Base-by-base conservation (phyloP, 2,113 vertebrate species). In the Xiphophorus couchianus region DNA sequence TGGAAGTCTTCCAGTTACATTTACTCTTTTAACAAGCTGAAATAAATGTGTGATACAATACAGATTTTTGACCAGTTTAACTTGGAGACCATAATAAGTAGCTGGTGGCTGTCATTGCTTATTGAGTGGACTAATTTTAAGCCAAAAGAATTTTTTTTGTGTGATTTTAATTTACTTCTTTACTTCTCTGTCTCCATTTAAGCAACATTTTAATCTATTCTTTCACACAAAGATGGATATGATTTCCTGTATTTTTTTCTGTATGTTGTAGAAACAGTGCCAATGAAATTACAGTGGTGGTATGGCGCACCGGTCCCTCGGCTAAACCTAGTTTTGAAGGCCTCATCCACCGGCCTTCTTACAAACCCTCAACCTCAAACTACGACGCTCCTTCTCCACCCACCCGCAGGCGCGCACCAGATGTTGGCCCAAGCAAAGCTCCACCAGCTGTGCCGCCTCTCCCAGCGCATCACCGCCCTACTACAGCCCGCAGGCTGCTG, bases 231-330 rank as follows among this genome's bases (percentile, higher is more conserved):
- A 51, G 19, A 30, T 54, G 13, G 15, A 30, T 33, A 12, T 1
- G 6, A 29, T 39, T 48, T 63, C n/a, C 31, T 42, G 3, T 71
- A 0, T 66, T 1, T 5, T 37, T 75, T 27, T 80, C 14, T 78
- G 28, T 63, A 44, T 60, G 37, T 74, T 78, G 0, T 78, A 99
- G 97, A 92, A 98, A 95, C 91, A 97, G 96, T 9, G 92, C 92
- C 30, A 92, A 90, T 3, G 96, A 98, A 89, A 98, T 98, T 93
- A 95, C 94, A 4, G 92, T 99, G 6, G 95, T 97, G 15, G 96
- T 98, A 62, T 97, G 97, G 96, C 95, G 97, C 27, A 95, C 97
- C 0, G 96, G 96, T 30, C 95, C 96, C 0, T 95, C 96, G 64
- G 93, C 95, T 14, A 97, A 96, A 77, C 89, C 96, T 0, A 94